phyloP scores from a whole-genome alignment of 2,888 invertebrate genomes.

The Aphidoletes aphidimyza region DNA sequence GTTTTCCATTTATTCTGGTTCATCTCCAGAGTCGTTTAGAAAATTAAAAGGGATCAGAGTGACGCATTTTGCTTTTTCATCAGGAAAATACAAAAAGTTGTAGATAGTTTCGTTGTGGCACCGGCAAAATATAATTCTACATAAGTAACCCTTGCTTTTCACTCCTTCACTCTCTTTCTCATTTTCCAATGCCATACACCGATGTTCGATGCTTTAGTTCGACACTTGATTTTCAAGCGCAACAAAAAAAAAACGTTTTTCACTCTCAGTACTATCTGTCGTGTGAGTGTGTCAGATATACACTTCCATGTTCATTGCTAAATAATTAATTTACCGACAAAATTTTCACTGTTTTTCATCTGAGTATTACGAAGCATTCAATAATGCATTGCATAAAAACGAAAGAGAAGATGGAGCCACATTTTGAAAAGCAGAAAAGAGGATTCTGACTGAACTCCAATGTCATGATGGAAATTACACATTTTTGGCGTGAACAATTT shows the following conservation, averaged over 20 bases:
- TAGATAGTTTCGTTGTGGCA: neutral
- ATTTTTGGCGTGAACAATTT: conserved; percentile 2
- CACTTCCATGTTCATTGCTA: conserved; percentile 20
- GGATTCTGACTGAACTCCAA: neutral
- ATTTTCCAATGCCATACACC: too few species aligned
- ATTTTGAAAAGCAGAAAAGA: neutral
- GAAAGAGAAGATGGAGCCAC: too few species aligned
- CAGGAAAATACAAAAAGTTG: conserved; percentile 8
- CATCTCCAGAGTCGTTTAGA: conserved; percentile 15
- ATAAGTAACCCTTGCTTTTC: conserved; percentile 33
- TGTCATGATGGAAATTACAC: conserved; percentile 34
- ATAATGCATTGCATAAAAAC: conserved; percentile 9
- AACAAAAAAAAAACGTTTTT: conserved; percentile 23
- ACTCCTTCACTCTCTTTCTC: too few species aligned
- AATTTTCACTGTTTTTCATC: neutral
- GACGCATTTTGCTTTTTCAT: neutral
- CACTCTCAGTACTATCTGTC: too few species aligned
- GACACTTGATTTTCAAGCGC: conserved; percentile 10
- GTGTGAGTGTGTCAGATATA: conserved; percentile 8
- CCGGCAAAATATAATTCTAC: neutral
- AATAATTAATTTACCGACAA: conserved; percentile 44
- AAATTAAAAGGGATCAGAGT: conserved; percentile 48
- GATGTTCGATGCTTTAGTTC: conserved; percentile 11
- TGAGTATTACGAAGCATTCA: neutral
- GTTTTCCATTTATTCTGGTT: neutral